Conservation (phyloP, 2,113 vertebrate genomes). For the Salminus brasiliensis region DNA sequence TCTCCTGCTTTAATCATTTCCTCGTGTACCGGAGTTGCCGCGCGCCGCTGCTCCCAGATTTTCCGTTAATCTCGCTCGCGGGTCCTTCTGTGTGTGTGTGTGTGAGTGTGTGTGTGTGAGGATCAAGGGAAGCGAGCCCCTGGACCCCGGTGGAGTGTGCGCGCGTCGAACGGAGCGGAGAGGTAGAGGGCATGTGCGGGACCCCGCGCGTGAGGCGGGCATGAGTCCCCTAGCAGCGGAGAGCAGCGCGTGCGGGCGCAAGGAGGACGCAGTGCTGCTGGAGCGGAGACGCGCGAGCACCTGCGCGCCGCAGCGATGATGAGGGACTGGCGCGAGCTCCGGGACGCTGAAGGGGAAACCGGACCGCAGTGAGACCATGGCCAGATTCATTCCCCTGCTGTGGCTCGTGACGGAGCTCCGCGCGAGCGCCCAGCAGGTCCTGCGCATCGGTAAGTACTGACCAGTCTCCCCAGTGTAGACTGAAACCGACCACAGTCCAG, state of each 20-base stretch:
- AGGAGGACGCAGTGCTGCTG: neutral
- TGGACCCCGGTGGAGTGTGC: neutral
- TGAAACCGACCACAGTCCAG: neutral
- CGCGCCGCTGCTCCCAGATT: neutral
- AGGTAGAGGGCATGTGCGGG: neutral
- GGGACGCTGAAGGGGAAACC: neutral
- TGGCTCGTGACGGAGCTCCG: constrained; percentile 25
- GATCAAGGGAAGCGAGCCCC: neutral
- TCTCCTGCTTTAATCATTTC: neutral
- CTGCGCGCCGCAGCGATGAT: neutral
- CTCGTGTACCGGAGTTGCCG: neutral
- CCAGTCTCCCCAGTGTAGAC: neutral
- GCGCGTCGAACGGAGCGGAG: neutral
- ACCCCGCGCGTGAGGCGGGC: neutral
- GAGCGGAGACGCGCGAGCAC: neutral
- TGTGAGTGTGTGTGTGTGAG: neutral
- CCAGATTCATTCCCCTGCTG: constrained; percentile 3
- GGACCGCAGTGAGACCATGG: neutral
- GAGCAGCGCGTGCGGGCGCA: neutral
- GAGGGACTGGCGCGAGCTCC: neutral
- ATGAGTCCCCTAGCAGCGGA: neutral
- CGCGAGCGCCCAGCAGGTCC: constrained; percentile 32
- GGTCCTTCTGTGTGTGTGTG: neutral
- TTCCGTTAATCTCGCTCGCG: neutral
- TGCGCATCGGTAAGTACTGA: constrained; percentile 36